Conservation (phyloP, 1,140 invertebrate species). For the Pantala flavescens region DNA sequence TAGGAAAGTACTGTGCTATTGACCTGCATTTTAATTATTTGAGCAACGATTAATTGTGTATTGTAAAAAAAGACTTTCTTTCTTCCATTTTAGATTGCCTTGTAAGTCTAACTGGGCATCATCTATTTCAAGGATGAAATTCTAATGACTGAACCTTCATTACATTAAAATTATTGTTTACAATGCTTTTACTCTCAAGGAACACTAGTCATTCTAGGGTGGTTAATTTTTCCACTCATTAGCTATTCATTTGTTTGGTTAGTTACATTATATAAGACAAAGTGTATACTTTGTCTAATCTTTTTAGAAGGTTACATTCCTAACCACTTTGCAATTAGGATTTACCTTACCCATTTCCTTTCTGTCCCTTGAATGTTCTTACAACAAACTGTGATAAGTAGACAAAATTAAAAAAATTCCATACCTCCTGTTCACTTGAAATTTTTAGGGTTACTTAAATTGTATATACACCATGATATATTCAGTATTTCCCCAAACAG, state of each 20-base stretch:
- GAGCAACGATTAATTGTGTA: conserved; percentile 9
- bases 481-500: no score
- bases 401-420: no score
- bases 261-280: background rate
- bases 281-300: background rate
- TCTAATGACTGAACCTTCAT: conserved; percentile 2
- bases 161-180: background rate
- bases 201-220: background rate
- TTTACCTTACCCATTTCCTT: background rate
- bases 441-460: no score
- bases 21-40: background rate
- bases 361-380: no score
- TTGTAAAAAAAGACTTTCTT: background rate
- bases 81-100: background rate
- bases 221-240: background rate
- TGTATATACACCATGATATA: no score
- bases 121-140: background rate
- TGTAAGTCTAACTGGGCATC: background rate
- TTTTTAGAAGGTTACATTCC: background rate
- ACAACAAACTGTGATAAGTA: no score
- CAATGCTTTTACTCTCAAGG: background rate
- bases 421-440: no score
- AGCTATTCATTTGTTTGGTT: background rate
- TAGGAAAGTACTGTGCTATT: background rate
- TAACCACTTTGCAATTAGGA: background rate